Conservation (phyloP, 2,797 vertebrate genomes). For the Sphenopsis melanotis region DNA sequence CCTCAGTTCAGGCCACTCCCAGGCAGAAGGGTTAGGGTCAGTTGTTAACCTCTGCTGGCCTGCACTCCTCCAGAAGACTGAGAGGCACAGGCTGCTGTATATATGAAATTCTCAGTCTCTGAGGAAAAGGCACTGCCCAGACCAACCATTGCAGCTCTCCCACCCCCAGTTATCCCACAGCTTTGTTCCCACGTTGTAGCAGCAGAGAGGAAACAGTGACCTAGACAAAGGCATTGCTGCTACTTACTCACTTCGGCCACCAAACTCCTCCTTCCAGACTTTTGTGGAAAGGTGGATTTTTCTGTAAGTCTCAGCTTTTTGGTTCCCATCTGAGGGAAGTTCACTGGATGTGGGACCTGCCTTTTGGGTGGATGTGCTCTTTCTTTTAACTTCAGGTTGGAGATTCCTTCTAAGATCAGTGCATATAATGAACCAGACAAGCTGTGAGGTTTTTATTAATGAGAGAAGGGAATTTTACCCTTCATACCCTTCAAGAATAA, state of each 20-base stretch:
- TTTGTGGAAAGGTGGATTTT: slow-evolving; percentile 35
- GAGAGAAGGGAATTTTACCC: neutral
- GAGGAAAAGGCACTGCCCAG: slow-evolving; percentile 2
- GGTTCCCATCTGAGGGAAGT: neutral
- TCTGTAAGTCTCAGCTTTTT: neutral
- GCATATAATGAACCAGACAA: neutral
- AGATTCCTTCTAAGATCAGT: neutral
- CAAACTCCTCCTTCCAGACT: neutral
- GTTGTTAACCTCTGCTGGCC: neutral
- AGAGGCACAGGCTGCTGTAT: neutral
- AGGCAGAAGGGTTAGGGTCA: neutral
- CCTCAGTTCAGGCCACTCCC: neutral
- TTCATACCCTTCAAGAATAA: neutral
- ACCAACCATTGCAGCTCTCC: slow-evolving; percentile 1
- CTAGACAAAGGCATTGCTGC: slow-evolving; percentile 10
- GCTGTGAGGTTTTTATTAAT: neutral
- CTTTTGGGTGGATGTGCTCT: neutral
- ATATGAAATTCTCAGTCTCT: neutral
- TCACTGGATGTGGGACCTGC: neutral
- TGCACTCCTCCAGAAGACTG: neutral
- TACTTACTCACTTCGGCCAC: neutral
- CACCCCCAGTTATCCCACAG: slow-evolving; percentile 66
- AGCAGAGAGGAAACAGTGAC: slow-evolving; percentile 1
- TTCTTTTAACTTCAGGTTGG: neutral
- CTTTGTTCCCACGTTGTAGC: slow-evolving; percentile 25